Conservation (phyloP, 2,113 vertebrate genomes). For the Mirza zaza region DNA sequence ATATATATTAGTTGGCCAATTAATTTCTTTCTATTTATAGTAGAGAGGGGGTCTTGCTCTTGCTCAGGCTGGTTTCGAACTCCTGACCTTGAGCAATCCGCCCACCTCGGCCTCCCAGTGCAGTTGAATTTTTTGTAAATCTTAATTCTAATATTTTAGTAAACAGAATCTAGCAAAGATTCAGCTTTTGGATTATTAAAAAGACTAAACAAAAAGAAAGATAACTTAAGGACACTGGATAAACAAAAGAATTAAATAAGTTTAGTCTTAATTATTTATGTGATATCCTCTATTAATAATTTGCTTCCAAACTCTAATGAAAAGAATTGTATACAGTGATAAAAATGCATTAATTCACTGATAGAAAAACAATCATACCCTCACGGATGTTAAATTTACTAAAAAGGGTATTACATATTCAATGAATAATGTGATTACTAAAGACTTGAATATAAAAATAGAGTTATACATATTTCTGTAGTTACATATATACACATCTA, state of each 20-base stretch:
- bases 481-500: background rate
- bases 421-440: background rate
- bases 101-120: too few species aligned
- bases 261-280: background rate
- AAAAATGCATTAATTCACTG: background rate
- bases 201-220: background rate
- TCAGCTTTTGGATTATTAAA: background rate
- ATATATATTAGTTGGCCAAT: too few species aligned
- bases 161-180: background rate
- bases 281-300: conserved; percentile 17
- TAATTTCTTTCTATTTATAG: too few species aligned
- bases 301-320: conserved; percentile 24
- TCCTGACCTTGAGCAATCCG: too few species aligned
- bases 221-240: background rate
- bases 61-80: too few species aligned
- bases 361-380: conserved; percentile 19
- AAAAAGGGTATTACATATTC: background rate
- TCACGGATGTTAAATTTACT: background rate
- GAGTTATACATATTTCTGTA: background rate
- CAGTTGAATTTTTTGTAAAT: background rate
- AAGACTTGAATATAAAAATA: background rate
- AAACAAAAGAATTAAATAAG: background rate
- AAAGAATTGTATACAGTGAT: background rate
- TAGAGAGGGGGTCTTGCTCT: too few species aligned
- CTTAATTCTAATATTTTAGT: background rate